A percentile compares a stretch with the other conserved stretches of the same genome.
phyloP scores from a whole-genome alignment of 2,888 invertebrate species.

The Coecobrya sp. region DNA sequence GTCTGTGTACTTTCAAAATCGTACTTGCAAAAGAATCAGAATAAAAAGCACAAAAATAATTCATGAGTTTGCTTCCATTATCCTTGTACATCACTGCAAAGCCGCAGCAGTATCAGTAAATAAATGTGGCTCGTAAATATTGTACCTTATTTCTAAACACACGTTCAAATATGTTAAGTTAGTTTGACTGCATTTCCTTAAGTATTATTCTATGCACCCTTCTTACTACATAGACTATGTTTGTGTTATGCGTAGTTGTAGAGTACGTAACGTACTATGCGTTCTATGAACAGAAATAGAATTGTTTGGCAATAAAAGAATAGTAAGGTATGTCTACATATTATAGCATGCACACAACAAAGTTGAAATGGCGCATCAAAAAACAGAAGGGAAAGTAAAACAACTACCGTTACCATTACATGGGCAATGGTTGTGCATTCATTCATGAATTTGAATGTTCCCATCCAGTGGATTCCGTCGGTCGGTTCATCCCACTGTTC shows the following conservation, averaged over 20 bases:
- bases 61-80: slow-evolving; percentile 56
- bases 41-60: slow-evolving; percentile 48
- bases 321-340: neutral
- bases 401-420: slow-evolving; percentile 68
- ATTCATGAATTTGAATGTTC: slow-evolving; percentile 76
- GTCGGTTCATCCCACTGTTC: neutral
- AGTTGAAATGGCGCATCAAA: slow-evolving; percentile 39
- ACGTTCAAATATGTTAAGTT: slow-evolving; percentile 42
- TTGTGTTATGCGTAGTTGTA: neutral
- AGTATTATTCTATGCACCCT: slow-evolving; percentile 77
- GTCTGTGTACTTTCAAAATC: neutral
- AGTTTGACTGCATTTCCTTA: slow-evolving; percentile 59
- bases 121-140: neutral
- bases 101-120: neutral
- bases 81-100: slow-evolving; percentile 1
- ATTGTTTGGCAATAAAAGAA: neutral
- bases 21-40: neutral
- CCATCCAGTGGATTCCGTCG: slow-evolving; percentile 26
- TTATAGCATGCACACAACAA: neutral
- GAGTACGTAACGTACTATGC: no score
- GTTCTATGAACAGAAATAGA: neutral
- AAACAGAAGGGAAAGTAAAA: slow-evolving; percentile 59
- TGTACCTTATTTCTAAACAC: slow-evolving; percentile 29
- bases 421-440: slow-evolving; percentile 68
- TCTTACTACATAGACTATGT: neutral